Evolutionary conservation across 2,113 vertebrate species (phyloP), one percentile per base, ranked within the genome.

Genomic region (Passer domesticus): DNA sequence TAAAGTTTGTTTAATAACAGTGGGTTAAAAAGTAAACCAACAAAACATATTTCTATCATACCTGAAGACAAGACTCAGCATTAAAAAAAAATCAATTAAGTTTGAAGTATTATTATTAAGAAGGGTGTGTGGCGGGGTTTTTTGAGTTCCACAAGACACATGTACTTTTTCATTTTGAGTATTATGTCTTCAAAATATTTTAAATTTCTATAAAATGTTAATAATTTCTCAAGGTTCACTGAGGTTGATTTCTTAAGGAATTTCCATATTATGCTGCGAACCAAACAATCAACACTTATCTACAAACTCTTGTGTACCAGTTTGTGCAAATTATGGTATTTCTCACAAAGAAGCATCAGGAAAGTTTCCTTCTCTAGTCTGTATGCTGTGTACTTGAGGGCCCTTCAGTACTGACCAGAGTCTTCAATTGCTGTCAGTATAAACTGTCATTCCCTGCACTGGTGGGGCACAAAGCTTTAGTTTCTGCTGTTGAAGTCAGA

Each of bases 71-170:
- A 82, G 21, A 68, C 11, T n/a, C 12, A 23, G 8, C 44, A 75
- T 44, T 67, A 2, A 17, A 52, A 70, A 70, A 66, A 30, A 30
- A 9, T 6, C 20, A 39, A 77, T 5, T 2, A 43, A 66, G 5
- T 56, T 49, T 24, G 18, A 39, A 77, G 50, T 16, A 69, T 58
- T 43, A 39, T 56, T 69, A 35, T 20, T 25, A 79, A 75, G 16
- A 44, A 80, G 13, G 5, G 11, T 14, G 1, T 2, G 31, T 28
- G 1, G 7, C 31, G 2, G 2, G 5, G 8, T 20, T 43, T 83
- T 68, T 13, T 6, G 18, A 62, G 23, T 25, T 69, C 27, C 13
- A 56, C 6, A 69, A 58, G 13, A 49, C 7, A 37, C 0, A 1
- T 1, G 1, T 31, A 76, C 18, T 4, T 23, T 27, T 81, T 22